These are phyloP conservation scores for Gephyroberyx darwinii DNA, from an alignment of 2,797 vertebrate species.

Conservation along the genomic window DNA sequence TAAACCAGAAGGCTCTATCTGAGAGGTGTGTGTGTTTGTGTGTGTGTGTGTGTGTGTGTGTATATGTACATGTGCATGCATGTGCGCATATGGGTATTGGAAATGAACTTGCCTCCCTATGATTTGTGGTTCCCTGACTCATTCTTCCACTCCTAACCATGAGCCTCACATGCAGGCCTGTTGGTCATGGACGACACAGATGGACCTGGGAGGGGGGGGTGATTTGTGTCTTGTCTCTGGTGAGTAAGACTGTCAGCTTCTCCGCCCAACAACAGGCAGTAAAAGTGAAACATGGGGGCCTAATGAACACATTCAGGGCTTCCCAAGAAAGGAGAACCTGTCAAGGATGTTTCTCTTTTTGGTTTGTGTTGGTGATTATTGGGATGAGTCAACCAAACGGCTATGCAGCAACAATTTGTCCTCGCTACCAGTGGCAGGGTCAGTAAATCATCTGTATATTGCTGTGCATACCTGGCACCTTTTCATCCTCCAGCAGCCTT, in stretches of 20 bases:
- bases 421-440: not conserved
- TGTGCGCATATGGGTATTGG: conserved; percentile 36
- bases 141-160: conserved; percentile 61
- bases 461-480: conserved; percentile 37
- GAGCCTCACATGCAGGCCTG: conserved; percentile 37
- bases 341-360: too few relatives aligned
- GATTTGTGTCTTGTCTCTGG: conserved; percentile 53
- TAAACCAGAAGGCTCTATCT: conserved; percentile 53
- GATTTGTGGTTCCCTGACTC: conserved; percentile 68
- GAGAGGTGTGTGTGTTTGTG: conserved; percentile 41
- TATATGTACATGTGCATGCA: conserved; percentile 50
- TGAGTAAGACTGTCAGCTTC: conserved; percentile 39
- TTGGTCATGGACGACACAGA: conserved; percentile 44
- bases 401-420: not conserved
- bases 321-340: not conserved
- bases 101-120: conserved; percentile 43
- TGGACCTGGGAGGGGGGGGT: conserved; percentile 1
- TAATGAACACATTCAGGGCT: conserved; percentile 6
- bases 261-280: conserved; percentile 20
- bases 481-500: not conserved
- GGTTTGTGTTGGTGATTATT: too few relatives aligned
- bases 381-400: too few relatives aligned
- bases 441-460: not conserved
- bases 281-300: conserved; percentile 41
- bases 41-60: conserved; percentile 7